phyloP scores from a whole-genome alignment of 2,113 vertebrate species.

The Xenus cinereus region DNA sequence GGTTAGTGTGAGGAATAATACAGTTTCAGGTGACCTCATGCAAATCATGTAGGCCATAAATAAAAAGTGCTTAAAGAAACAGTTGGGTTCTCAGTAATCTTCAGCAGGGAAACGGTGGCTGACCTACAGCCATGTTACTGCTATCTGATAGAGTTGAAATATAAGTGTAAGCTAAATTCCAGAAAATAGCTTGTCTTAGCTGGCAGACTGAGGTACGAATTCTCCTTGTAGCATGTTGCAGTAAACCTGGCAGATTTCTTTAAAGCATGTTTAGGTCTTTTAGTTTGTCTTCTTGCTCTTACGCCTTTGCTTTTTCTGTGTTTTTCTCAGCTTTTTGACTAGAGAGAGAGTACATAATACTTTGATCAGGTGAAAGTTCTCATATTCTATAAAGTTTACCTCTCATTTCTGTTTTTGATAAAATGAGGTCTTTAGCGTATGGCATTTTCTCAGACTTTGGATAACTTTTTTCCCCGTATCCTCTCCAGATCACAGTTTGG shows the following conservation, averaged over 20 bases:
- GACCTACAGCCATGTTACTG: neutral
- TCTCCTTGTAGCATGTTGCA: fast-evolving
- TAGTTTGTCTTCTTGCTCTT: neutral
- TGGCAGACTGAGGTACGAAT: neutral
- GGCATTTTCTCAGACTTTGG: neutral
- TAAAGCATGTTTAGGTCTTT: neutral
- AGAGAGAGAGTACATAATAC: fast-evolving
- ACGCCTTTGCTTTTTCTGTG: neutral
- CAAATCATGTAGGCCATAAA: neutral
- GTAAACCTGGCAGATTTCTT: neutral
- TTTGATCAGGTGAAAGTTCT: neutral
- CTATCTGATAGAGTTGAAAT: neutral
- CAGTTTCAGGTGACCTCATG: neutral
- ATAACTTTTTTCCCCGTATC: neutral
- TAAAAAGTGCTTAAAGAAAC: neutral
- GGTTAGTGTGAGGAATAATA: neutral
- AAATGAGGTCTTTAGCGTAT: neutral
- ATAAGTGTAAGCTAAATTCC: neutral
- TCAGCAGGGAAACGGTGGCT: neutral
- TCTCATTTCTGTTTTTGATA: neutral
- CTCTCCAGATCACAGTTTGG: neutral
- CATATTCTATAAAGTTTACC: fast-evolving
- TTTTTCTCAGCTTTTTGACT: neutral
- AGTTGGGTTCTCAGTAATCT: neutral
- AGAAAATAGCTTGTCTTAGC: neutral